Percentiles rank a stretch among this genome's conserved stretches.
Conservation (phyloP, 2,797 vertebrate species). For the Percopsis omiscomaycus region DNA sequence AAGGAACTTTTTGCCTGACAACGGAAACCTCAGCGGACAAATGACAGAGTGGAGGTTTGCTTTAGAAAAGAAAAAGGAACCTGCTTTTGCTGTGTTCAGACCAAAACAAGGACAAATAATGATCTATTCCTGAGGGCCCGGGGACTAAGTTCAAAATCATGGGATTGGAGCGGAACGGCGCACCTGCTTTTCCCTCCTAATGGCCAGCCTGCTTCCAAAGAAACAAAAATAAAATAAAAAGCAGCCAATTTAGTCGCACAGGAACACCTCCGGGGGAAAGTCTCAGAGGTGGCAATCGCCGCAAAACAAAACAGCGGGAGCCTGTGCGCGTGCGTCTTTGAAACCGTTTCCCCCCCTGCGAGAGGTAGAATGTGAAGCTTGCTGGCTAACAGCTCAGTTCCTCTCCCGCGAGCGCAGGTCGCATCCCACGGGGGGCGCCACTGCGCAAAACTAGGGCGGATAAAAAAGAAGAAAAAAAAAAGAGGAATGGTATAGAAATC, state of each 20-base stretch:
- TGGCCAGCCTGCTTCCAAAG: slow-evolving; percentile 43
- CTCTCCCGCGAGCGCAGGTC: slow-evolving; percentile 47
- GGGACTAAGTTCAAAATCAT: slow-evolving; percentile 60
- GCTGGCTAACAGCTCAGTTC: slow-evolving; percentile 70
- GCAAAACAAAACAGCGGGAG: slow-evolving; percentile 50
- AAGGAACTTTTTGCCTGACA: slow-evolving; percentile 33
- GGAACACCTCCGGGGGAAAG: slow-evolving; percentile 42
- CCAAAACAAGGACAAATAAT: slow-evolving; percentile 58
- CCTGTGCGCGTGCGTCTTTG: slow-evolving; percentile 37
- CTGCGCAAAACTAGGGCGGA: slow-evolving; percentile 49
- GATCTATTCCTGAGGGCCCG: slow-evolving; percentile 54
- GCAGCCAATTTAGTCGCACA: slow-evolving; percentile 63
- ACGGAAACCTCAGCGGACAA: slow-evolving; percentile 46
- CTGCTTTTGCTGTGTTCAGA: slow-evolving; percentile 39
- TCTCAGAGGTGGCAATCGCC: slow-evolving; percentile 60
- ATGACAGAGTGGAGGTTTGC: slow-evolving; percentile 48
- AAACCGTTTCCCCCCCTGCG: slow-evolving; percentile 49
- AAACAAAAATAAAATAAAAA: slow-evolving; percentile 26
- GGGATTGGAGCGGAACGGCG: slow-evolving; percentile 57
- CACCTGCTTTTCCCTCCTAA: slow-evolving; percentile 68
- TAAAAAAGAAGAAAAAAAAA: slow-evolving; percentile 36
- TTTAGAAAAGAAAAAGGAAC: slow-evolving; percentile 39
- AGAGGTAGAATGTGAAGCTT: slow-evolving; percentile 54
- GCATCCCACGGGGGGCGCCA: slow-evolving; percentile 39
- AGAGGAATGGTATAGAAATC: slow-evolving; percentile 37